A percentile compares a stretch with the other conserved stretches of the same genome.
phyloP scores from a whole-genome alignment of 1,140 invertebrate species.

The Orchesella cincta region DNA sequence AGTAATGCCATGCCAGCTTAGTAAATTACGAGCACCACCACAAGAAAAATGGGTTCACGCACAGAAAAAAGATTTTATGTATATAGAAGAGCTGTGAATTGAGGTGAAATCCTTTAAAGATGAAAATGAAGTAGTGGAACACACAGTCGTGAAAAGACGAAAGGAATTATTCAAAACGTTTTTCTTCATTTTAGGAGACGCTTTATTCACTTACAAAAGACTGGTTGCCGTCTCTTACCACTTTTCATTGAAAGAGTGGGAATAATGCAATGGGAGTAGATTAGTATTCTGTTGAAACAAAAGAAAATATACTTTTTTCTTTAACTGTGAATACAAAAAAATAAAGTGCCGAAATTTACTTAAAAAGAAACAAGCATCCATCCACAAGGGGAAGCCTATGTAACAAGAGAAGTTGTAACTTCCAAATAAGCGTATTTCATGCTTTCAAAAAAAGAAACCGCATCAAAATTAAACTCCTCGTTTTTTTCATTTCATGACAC shows the following conservation, averaged over 20 bases:
- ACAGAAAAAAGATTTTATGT: not conserved
- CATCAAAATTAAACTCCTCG: constrained; percentile 6
- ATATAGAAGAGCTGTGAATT: not conserved
- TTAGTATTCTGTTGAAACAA: constrained; percentile 17
- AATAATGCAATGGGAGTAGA: not conserved
- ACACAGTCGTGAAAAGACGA: not conserved
- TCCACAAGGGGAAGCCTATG: not conserved
- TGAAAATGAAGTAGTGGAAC: not conserved
- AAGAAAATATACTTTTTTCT: not conserved
- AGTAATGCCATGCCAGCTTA: not conserved
- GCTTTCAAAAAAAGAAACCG: constrained; percentile 2
- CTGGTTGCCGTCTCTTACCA: not conserved
- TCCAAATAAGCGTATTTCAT: not conserved
- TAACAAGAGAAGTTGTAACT: not conserved
- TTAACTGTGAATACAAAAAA: not conserved
- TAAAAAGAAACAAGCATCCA: not conserved
- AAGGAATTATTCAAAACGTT: not conserved
- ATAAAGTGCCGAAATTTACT: not conserved
- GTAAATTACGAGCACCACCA: not conserved
- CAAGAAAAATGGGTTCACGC: not conserved
- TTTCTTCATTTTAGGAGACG: not conserved
- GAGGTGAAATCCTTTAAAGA: constrained; percentile 1
- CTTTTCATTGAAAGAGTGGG: not conserved
- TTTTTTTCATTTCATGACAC: not conserved
- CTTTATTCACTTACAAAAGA: not conserved